Conservation (phyloP, 2,113 vertebrate species). For the Macquaria australasica region DNA sequence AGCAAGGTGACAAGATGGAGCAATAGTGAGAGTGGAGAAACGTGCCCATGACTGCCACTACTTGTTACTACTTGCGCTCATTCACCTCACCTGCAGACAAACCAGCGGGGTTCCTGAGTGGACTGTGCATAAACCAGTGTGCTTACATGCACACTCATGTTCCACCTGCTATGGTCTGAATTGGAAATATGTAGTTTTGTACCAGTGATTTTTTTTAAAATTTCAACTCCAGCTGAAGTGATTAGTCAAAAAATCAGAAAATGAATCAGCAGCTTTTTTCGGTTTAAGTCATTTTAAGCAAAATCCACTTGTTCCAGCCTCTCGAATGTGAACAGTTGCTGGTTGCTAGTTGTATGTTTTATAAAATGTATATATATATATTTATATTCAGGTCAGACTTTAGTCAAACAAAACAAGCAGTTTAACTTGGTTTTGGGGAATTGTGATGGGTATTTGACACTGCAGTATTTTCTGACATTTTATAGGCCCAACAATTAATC, state of each 20-base stretch:
- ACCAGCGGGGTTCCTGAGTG: conserved; percentile 2
- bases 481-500: neutral
- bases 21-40: conserved; percentile 27
- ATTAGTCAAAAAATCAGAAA: neutral
- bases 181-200: neutral
- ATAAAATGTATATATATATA: too few relatives aligned
- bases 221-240: neutral
- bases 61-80: conserved; percentile 26
- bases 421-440: neutral
- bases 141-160: neutral
- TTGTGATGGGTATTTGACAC: neutral
- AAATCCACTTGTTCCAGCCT: neutral
- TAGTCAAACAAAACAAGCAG: neutral
- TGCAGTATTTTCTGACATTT: neutral
- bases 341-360: too few relatives aligned
- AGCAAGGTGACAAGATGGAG: conserved; percentile 24
- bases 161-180: neutral
- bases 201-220: neutral
- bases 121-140: neutral
- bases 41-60: neutral
- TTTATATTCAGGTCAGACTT: neutral
- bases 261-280: neutral
- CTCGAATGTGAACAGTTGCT: neutral
- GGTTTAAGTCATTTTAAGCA: neutral
- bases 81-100: conserved; percentile 18